phyloP scores from a whole-genome alignment of 2,113 vertebrate genomes.

The Emydura subglobosa region DNA sequence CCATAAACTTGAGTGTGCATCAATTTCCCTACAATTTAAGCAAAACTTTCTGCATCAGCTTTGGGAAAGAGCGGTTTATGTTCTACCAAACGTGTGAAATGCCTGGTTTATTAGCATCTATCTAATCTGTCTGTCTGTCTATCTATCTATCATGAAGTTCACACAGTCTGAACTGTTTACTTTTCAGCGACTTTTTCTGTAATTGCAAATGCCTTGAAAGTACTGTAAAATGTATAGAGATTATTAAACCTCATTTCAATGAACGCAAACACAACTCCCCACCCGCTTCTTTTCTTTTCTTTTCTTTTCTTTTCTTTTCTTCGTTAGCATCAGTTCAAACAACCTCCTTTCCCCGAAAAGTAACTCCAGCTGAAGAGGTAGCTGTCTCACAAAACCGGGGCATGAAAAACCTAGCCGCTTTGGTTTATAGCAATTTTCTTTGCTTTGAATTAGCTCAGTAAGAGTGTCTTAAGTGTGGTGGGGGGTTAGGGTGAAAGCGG shows the following conservation, averaged over 20 bases:
- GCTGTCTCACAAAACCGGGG: not conserved
- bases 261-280: not conserved
- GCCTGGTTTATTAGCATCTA: not conserved
- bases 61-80: not conserved
- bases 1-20: not conserved
- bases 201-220: not conserved
- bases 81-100: not conserved
- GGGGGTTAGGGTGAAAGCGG: not conserved
- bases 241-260: not conserved
- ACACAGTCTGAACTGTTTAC: not conserved
- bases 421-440: not conserved
- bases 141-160: too few species aligned
- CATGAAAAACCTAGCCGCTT: not conserved
- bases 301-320: accelerated
- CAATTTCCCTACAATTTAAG: not conserved
- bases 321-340: accelerated
- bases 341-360: not conserved
- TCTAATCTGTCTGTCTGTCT: too few species aligned
- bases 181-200: not conserved
- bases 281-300: not conserved
- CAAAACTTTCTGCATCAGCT: constrained; percentile 9
- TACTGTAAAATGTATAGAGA: not conserved
- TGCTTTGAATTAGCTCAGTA: not conserved
- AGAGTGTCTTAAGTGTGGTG: not conserved
- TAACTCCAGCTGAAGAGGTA: not conserved